A percentile compares a stretch with the other conserved stretches of the same genome.
These are phyloP conservation scores for Aleadryas rufinucha DNA, from an alignment of 2,113 vertebrate genomes.

Conservation along the genomic window DNA sequence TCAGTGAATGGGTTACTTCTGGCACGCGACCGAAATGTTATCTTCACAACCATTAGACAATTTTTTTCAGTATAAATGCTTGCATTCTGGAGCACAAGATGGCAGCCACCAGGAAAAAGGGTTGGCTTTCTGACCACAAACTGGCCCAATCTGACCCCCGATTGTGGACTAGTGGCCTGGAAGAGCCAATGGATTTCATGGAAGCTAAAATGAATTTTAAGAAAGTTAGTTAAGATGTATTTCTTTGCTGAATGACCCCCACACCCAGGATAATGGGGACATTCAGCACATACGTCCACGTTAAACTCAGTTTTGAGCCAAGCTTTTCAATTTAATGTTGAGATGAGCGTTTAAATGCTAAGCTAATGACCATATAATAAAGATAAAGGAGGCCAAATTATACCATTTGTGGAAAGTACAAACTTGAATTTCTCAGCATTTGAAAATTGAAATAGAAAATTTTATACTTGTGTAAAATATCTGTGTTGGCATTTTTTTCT, in stretches of 20 bases:
- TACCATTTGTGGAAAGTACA: conserved; percentile 1
- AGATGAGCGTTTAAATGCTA: not conserved
- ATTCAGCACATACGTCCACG: not conserved
- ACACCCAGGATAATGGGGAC: not conserved
- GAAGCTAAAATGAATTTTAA: conserved; percentile 69
- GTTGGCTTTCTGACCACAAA: conserved; percentile 64
- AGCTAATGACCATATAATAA: not conserved
- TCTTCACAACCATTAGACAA: conserved; percentile 63
- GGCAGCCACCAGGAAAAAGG: conserved; percentile 60
- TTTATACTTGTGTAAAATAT: not conserved
- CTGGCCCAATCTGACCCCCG: conserved; percentile 56
- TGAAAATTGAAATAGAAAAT: not conserved
- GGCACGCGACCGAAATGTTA: conserved; percentile 47
- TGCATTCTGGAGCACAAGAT: conserved; percentile 65
- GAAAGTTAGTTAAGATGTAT: conserved; percentile 58
- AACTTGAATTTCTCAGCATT: not conserved
- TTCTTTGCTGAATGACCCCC: conserved; percentile 45
- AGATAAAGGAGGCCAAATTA: conserved; percentile 43
- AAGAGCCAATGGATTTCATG: conserved; percentile 69
- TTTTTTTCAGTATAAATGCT: conserved; percentile 60
- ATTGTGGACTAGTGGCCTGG: conserved; percentile 63
- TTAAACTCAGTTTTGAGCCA: conserved; percentile 43
- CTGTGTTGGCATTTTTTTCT: not conserved
- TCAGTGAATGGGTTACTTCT: conserved; percentile 65
- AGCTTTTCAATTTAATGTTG: not conserved